phyloP scores from a whole-genome alignment of 2,113 vertebrate species.

The Tachysurus vachellii region DNA sequence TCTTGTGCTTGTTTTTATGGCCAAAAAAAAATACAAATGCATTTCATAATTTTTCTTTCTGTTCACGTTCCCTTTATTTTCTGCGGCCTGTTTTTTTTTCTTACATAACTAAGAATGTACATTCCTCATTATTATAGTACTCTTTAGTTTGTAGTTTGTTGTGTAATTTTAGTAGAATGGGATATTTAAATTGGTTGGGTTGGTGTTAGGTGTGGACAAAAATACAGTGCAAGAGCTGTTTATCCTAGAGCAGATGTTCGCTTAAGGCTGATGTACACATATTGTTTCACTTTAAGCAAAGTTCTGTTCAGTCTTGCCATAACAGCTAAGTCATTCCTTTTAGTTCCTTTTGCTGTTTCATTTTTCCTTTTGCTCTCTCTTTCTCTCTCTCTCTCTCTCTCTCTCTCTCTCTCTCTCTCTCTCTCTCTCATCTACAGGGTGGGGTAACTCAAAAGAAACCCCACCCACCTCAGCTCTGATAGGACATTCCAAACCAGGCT shows the following conservation, averaged over 20 bases:
- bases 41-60: neutral
- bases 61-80: neutral
- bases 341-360: conserved; percentile 17
- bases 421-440: conserved; percentile 45
- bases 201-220: neutral
- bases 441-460: conserved; percentile 58
- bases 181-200: neutral
- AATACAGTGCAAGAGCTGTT: conserved; percentile 15
- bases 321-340: conserved; percentile 37
- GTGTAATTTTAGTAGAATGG: neutral
- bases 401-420: conserved; percentile 10
- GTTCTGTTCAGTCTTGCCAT: conserved; percentile 14
- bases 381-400: neutral
- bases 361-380: neutral
- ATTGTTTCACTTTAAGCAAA: conserved; percentile 15
- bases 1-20: conserved; percentile 42
- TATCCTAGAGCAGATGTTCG: neutral
- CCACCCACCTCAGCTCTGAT: conserved; percentile 65
- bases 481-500: conserved; percentile 64
- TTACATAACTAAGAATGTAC: neutral
- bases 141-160: neutral
- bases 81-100: neutral
- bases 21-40: conserved; percentile 29
- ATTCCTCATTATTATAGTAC: neutral
- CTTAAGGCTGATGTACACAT: neutral